phyloP scores from a whole-genome alignment of 1,140 invertebrate species.

The Octopus bimaculoides region DNA sequence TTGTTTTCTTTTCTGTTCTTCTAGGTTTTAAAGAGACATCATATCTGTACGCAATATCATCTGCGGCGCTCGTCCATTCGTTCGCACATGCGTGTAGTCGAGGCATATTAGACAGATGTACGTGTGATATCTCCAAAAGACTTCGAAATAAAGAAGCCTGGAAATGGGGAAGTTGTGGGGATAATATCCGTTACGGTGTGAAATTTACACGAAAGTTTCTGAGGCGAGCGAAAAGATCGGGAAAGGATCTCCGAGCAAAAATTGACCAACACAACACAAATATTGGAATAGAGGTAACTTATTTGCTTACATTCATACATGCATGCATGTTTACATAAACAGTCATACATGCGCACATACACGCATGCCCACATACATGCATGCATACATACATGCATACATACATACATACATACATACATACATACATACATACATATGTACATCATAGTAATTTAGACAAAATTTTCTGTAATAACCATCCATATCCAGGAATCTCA shows the following conservation, averaged over 20 bases:
- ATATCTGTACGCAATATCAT: constrained; percentile 69
- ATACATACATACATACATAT: constrained; percentile 10
- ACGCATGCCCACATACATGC: neutral
- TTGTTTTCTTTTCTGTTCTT: constrained; percentile 28
- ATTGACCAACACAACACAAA: constrained; percentile 70
- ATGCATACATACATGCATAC: neutral
- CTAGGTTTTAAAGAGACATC: constrained; percentile 69
- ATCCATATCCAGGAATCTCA: too few species aligned
- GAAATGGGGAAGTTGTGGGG: constrained; percentile 71
- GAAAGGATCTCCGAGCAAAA: constrained; percentile 52
- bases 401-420: neutral
- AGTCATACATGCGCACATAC: neutral
- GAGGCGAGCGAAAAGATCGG: constrained; percentile 50
- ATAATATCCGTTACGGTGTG: constrained; percentile 67
- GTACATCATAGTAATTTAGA: too few species aligned
- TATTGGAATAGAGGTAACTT: constrained; percentile 64
- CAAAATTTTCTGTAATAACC: too few species aligned
- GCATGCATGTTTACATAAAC: neutral
- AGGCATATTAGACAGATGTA: constrained; percentile 67
- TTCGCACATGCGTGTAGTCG: constrained; percentile 68
- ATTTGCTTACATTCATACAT: neutral
- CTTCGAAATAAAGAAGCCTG: constrained; percentile 53
- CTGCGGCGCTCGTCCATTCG: constrained; percentile 68
- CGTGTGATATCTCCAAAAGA: constrained; percentile 61
- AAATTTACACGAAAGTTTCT: constrained; percentile 65